phyloP scores from a whole-genome alignment of 2,797 vertebrate genomes.

The Malacoctenus gilli region DNA sequence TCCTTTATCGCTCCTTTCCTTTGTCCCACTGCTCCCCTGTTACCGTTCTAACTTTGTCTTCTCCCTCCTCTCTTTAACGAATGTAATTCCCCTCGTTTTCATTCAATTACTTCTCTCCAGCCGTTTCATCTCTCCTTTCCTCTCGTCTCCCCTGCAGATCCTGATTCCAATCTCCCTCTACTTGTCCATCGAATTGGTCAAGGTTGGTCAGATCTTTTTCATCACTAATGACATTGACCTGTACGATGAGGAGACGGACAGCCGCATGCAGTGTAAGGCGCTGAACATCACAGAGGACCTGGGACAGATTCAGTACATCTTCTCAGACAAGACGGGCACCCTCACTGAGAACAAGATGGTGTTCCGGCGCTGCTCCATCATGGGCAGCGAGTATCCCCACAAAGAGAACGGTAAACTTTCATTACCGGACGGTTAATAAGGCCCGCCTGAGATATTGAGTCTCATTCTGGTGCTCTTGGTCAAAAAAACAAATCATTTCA shows the following conservation, averaged over 20 bases:
- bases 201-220: constrained; percentile 91
- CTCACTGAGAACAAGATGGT: constrained; percentile 99
- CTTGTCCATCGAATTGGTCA: constrained; percentile 93
- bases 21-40: neutral
- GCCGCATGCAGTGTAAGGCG: constrained; percentile 87
- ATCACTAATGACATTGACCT: constrained; percentile 91
- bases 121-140: neutral
- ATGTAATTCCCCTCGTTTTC: neutral
- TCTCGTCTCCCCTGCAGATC: constrained; percentile 77
- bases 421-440: neutral
- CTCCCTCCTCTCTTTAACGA: neutral
- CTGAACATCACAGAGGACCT: constrained; percentile 97
- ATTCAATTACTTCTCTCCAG: neutral
- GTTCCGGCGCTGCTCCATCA: constrained; percentile 89
- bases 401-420: constrained; percentile 88
- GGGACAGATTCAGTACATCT: constrained; percentile 93
- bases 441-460: no score
- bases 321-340: constrained; percentile 97
- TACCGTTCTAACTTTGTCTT: neutral
- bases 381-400: constrained; percentile 91
- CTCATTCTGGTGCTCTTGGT: no score
- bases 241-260: constrained; percentile 87
- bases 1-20: neutral
- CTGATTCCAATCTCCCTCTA: constrained; percentile 95
- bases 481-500: no score